Evolutionary conservation across 2,888 invertebrate genomes (phyloP).

Genomic region (Torymus tubicola): DNA sequence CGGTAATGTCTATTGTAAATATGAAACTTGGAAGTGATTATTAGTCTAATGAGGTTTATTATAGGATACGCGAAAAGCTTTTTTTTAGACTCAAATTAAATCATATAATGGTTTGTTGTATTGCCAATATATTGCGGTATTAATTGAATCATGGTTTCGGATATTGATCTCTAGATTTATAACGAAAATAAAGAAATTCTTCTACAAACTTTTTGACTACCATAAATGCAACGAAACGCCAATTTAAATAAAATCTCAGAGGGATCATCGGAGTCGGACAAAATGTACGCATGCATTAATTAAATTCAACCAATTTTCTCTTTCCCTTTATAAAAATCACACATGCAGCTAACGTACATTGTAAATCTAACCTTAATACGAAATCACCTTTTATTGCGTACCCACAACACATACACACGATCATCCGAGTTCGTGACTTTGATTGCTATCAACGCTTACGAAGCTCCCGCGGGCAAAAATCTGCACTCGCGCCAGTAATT

Average conservation of each 20-base stretch:
- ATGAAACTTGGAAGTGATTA: too few relatives aligned
- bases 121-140: too few relatives aligned
- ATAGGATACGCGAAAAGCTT: too few relatives aligned
- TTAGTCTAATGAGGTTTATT: too few relatives aligned
- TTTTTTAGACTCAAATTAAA: too few relatives aligned
- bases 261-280: constrained; percentile 4
- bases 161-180: too few relatives aligned
- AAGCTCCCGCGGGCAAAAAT: constrained; percentile 39
- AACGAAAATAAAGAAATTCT: too few relatives aligned
- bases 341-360: constrained; percentile 13
- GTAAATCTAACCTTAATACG: constrained; percentile 54
- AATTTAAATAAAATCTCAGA: not conserved
- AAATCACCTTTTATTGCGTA: constrained; percentile 46
- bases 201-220: too few relatives aligned
- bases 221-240: not conserved
- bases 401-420: not conserved
- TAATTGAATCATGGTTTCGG: too few relatives aligned
- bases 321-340: constrained; percentile 22
- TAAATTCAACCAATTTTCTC: constrained; percentile 42
- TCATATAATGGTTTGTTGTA: too few relatives aligned
- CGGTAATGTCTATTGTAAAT: too few relatives aligned
- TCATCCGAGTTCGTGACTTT: constrained; percentile 39
- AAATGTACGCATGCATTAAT: constrained; percentile 35
- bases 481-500: constrained; percentile 35
- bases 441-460: constrained; percentile 44